Base-by-base conservation (phyloP, 2,797 vertebrate species). In the Ciconia nigra region DNA sequence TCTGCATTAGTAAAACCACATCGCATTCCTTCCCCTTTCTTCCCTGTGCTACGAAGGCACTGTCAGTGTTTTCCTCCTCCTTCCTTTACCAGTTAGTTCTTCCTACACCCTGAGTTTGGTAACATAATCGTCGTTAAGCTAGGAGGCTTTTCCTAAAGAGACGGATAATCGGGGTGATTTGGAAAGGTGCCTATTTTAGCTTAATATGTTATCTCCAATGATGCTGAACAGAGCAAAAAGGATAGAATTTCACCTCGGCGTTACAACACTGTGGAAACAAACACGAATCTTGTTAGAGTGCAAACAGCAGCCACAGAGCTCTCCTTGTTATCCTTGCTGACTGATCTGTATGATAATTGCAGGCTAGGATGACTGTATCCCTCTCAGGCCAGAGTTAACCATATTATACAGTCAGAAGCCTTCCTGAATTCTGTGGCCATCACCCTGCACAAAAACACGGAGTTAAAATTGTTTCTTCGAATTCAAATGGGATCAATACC, bases 401-500 rank as follows among this genome's bases (percentile, higher is more conserved):
- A 4, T 66, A 42, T 91, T 91, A 87, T 49, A 84, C 76, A 90
- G 33, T 62, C 94, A 93, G 74, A 84, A 96, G 41, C 46, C 42
- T 93, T 72, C 52, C 84, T 89, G 73, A 47, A 67, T 80, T 92
- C 77, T 71, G 59, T 74, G 79, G 65, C 70, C 76, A 89, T 88
- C 74, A 61, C 74, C 71, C 92, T 94, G 81, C 70, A 84, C 44
- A 96, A 94, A 94, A 95, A 70, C 80, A 94, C 46, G 80, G 96
- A 71, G 93, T 95, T 93, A 94, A 97, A 91, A 92, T 84, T 94
- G 73, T 95, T 97, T 92, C 86, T 97, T 96, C 72, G 19, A 89
- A 94, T 96, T 97, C 76, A 89, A 97, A 97, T 65, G 83, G 65
- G 89, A 97, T 97, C 93, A 95, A 93, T 97, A 97, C 74, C 78